Percentiles rank a stretch among this genome's conserved stretches.
Evolutionary conservation across 2,797 vertebrate genomes (phyloP).

Genomic region (Vireo griseus): DNA sequence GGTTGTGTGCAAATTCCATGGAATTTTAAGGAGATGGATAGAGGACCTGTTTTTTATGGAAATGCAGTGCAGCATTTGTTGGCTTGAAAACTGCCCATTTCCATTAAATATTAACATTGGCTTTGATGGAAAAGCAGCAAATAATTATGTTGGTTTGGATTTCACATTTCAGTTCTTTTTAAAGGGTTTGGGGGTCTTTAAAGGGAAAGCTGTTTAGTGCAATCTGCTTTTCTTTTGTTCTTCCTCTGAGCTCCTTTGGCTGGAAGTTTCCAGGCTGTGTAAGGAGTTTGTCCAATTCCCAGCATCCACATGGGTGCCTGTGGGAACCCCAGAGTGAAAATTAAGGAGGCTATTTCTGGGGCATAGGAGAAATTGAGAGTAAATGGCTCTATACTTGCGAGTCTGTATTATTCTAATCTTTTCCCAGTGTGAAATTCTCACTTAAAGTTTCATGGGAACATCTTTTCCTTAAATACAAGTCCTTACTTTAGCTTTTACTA

Average conservation of each 20-base stretch:
- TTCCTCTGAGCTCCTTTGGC: neutral
- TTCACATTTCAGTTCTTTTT: neutral
- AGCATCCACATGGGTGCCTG: neutral
- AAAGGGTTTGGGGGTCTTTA: neutral
- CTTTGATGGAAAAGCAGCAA: neutral
- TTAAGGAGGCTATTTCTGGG: neutral
- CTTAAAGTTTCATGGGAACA: neutral
- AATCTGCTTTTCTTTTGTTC: neutral
- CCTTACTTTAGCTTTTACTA: neutral
- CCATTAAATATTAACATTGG: fast-evolving
- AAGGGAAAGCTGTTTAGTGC: neutral
- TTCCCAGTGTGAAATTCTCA: neutral
- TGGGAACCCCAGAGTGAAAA: neutral
- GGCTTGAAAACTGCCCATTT: neutral
- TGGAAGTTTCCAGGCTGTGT: neutral
- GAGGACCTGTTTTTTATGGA: neutral
- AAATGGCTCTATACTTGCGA: neutral
- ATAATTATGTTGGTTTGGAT: neutral
- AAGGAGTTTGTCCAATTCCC: neutral
- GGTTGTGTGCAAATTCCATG: neutral
- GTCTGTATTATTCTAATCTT: neutral
- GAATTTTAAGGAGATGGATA: fast-evolving
- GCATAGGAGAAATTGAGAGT: neutral
- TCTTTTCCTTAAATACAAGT: neutral
- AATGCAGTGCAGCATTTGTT: fast-evolving